Evolutionary conservation across 64 coral and sea anemone species (phyloP).

Genomic region (Orbicella faveolata): DNA sequence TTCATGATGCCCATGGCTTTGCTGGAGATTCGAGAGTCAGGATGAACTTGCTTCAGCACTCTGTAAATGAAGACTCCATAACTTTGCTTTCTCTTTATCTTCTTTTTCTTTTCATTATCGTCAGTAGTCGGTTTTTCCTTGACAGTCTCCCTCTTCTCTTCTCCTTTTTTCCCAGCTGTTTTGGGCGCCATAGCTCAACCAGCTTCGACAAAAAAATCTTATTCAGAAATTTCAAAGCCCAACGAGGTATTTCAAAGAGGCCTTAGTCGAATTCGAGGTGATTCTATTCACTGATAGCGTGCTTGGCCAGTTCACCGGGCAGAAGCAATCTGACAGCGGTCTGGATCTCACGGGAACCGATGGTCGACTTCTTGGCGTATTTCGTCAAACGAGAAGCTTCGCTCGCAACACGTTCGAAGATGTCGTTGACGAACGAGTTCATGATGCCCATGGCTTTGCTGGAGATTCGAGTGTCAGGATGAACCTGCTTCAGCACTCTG

Average conservation of each 20-base stretch:
- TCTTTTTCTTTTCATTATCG: not conserved
- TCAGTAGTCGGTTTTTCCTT: not conserved
- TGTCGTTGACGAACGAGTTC: not conserved
- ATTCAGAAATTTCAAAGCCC: no score
- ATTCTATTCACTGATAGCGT: not conserved
- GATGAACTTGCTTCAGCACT: not conserved
- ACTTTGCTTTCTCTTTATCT: not conserved
- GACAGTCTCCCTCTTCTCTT: not conserved
- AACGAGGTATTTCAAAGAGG: no score
- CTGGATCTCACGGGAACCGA: not conserved
- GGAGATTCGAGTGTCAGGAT: not conserved
- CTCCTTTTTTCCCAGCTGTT: not conserved
- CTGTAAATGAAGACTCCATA: not conserved
- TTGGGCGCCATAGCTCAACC: not conserved
- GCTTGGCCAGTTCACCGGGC: not conserved
- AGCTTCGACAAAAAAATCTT: no score
- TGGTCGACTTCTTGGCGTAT: not conserved
- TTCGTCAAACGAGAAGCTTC: not conserved
- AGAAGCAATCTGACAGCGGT: not conserved
- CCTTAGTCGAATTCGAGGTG: no score
- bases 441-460: not conserved
- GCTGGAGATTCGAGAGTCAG: not conserved
- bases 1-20: not conserved
- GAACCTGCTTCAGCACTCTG: not conserved
- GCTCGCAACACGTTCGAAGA: not conserved